Percentiles rank a stretch among this genome's conserved stretches.
Evolutionary conservation across 2,113 vertebrate genomes (phyloP).

Genomic region (Phrynosoma platyrhinos): DNA sequence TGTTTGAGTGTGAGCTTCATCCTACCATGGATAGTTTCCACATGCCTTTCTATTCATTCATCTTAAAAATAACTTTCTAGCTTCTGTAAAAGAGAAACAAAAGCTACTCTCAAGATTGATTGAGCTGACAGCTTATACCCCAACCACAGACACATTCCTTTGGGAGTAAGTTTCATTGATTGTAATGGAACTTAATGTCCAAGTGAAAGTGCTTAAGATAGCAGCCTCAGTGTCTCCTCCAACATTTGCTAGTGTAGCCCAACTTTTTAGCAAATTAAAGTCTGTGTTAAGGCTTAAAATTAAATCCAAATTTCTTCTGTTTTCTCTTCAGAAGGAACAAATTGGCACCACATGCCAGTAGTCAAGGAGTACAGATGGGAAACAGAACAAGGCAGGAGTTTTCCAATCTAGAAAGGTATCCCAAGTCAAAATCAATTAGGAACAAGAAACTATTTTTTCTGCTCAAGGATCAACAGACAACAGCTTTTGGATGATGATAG

Average conservation of each 20-base stretch:
- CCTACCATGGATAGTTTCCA: not conserved
- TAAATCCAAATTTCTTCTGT: conserved; percentile 78
- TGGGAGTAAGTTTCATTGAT: not conserved
- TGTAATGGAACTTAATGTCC: not conserved
- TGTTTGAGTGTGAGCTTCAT: not conserved
- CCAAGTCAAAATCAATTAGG: conserved; percentile 70
- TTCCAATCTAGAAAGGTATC: conserved; percentile 74
- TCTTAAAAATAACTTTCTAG: not conserved
- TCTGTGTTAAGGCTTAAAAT: conserved; percentile 80
- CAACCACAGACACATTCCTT: not conserved
- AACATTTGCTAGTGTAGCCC: conserved; percentile 78
- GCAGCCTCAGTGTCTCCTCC: conserved; percentile 73
- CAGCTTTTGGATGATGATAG: conserved; percentile 55
- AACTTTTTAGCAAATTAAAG: conserved; percentile 82
- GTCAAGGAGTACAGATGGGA: conserved; percentile 76
- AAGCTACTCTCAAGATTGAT: conserved; percentile 56
- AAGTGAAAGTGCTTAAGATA: conserved; percentile 3
- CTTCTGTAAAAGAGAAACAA: conserved; percentile 23
- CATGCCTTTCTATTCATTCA: not conserved
- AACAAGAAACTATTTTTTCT: conserved; percentile 76
- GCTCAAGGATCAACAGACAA: conserved; percentile 73
- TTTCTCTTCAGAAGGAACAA: conserved; percentile 78
- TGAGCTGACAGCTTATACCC: conserved; percentile 67
- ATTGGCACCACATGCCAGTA: conserved; percentile 80
- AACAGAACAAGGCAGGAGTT: conserved; percentile 72